A percentile compares a stretch with the other conserved stretches of the same genome.
phyloP scores from a whole-genome alignment of 1,140 invertebrate genomes.

The Physella acuta region DNA sequence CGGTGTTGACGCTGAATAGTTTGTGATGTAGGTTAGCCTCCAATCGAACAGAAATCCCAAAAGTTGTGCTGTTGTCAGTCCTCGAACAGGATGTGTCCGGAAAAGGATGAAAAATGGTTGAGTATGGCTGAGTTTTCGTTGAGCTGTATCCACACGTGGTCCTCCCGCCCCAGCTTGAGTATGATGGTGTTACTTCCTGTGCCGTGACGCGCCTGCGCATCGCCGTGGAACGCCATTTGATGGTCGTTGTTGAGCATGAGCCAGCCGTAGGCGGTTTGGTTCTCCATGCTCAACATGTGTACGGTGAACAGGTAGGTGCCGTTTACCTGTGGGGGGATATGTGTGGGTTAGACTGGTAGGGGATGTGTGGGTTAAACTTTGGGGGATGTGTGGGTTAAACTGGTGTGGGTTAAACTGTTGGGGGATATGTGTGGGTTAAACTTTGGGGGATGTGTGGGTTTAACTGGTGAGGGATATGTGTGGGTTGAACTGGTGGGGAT shows the following conservation, averaged over 20 bases:
- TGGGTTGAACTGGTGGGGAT: too few species aligned
- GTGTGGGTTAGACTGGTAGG: too few species aligned
- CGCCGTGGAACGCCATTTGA: conserved; percentile 55
- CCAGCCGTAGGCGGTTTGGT: conserved; percentile 54
- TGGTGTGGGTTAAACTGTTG: too few species aligned
- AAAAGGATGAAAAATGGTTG: conserved; percentile 58
- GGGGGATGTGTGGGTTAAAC: too few species aligned
- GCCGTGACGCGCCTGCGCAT: conserved; percentile 52
- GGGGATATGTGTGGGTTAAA: too few species aligned
- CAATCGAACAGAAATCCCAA: background rate
- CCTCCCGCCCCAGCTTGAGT: conserved; percentile 43
- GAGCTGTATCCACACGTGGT: conserved; percentile 58
- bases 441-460: too few species aligned
- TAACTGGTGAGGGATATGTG: too few species aligned
- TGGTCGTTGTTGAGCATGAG: conserved; percentile 58
- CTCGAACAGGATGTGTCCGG: conserved; percentile 53
- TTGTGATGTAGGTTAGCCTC: background rate
- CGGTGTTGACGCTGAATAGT: background rate
- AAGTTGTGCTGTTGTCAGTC: too few species aligned
- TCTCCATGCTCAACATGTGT: conserved; percentile 52
- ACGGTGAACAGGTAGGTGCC: conserved; percentile 58
- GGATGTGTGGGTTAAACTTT: too few species aligned
- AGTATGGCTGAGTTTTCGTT: conserved; percentile 53
- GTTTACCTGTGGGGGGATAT: conserved; percentile 36
- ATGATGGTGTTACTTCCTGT: conserved; percentile 58